Evolutionary conservation across 2,113 vertebrate genomes (phyloP), one percentile per base, ranked within the genome.

Genomic region (Elanus axillaris): DNA sequence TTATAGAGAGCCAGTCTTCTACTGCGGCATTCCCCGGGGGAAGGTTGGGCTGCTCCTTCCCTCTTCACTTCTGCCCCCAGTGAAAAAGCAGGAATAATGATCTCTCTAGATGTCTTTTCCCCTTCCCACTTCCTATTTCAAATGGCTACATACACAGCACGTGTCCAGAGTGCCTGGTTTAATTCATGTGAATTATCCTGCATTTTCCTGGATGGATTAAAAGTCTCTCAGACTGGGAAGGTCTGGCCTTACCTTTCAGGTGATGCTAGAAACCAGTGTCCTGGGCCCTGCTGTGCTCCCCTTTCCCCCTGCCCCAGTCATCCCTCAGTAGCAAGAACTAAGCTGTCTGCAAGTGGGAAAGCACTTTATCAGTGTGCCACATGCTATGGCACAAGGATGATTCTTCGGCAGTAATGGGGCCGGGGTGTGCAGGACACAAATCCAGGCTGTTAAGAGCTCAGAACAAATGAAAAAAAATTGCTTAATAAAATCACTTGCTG

Each of bases 341-440:
- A 86, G 56, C 52, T 45, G 83, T 55, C 60, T 32, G 53, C 48
- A 78, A 8, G 63, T 42, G 67, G 79, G 63, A 83, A 76, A 75
- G 72, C 79, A n/a, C 91, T 76, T 86, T n/a, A 31, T 25, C 48
- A 13, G 18, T 8, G 32, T 31, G 58, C 23, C 79, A 21, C 0
- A 0, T 25, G 64, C 16, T 27, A 3, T 2, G 7, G 78, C 55
- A n/a, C 0, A 1, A 38, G 60, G 43, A 32, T 11, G 13, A 34
- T 38, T 83, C 55, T 58, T 64, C 9, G 60, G 62, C 16, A 18
- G 75, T 38, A 16, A 6, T 1, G 31, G 72, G 25, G 48, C 72
- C 82, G 75, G 40, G 10, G 45, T 20, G 11, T 7, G 20, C 56
- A 42, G 50, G 55, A 17, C 16, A 27, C 47, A 60, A 58, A 23